A percentile compares a stretch with the other conserved stretches of the same genome.
phyloP scores from a whole-genome alignment of 2,888 invertebrate species.

The Pristionchus japonicus region DNA sequence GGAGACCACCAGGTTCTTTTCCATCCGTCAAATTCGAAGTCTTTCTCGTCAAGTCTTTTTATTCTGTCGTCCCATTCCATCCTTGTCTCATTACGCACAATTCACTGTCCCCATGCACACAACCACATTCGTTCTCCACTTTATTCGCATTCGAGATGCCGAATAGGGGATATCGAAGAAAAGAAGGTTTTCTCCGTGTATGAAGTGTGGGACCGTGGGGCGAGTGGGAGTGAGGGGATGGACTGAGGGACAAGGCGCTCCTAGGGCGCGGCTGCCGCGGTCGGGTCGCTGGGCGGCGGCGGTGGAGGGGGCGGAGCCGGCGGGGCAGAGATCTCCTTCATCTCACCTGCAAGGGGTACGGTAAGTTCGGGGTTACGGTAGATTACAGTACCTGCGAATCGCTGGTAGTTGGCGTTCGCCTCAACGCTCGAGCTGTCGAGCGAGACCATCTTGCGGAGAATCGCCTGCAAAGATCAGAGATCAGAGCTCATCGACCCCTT shows the following conservation, averaged over 20 bases:
- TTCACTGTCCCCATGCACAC: too few species aligned
- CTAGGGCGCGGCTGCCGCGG: not conserved
- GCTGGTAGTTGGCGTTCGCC: slow-evolving; percentile 23
- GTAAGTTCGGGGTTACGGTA: not conserved
- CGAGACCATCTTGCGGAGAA: slow-evolving; percentile 19
- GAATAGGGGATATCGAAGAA: not conserved
- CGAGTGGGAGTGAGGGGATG: not conserved
- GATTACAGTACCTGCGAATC: not conserved
- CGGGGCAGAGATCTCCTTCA: slow-evolving; percentile 23
- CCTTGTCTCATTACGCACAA: too few species aligned
- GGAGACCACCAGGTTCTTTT: too few species aligned
- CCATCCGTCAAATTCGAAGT: too few species aligned
- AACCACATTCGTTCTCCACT: slow-evolving; percentile 11
- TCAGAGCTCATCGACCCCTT: not conserved
- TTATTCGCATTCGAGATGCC: not conserved
- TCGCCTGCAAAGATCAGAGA: slow-evolving; percentile 8
- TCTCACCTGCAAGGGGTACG: not conserved
- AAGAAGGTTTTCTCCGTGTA: not conserved
- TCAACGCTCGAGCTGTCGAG: not conserved
- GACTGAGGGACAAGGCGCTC: too few species aligned
- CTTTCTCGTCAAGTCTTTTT: too few species aligned
- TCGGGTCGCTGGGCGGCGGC: not conserved
- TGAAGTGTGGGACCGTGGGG: not conserved
- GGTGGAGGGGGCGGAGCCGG: not conserved
- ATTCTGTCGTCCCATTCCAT: too few species aligned